Percentiles rank a stretch among this genome's conserved stretches.
Evolutionary conservation across 2,797 vertebrate genomes (phyloP).

Genomic region (Novumbra hubbsi): DNA sequence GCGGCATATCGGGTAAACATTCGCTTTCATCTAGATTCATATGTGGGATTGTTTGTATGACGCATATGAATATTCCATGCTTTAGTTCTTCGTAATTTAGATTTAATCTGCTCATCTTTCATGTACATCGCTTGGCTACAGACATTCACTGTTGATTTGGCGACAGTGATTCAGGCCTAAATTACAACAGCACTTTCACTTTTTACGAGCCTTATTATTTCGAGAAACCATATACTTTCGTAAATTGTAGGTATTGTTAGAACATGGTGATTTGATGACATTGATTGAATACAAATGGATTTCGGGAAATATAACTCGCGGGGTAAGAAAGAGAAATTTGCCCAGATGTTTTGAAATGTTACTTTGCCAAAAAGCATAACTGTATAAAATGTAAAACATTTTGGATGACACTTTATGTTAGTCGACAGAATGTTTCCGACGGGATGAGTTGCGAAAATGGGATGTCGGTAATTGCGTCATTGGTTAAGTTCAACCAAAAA

Average conservation of each 20-base stretch:
- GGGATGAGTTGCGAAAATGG: slow-evolving; percentile 31
- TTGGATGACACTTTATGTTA: slow-evolving; percentile 13
- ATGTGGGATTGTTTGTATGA: slow-evolving; percentile 60
- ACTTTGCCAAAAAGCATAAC: slow-evolving; percentile 16
- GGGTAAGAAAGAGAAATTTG: slow-evolving; percentile 14
- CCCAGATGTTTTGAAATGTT: slow-evolving; percentile 20
- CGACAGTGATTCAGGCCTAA: background rate
- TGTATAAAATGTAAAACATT: background rate
- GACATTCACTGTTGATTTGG: slow-evolving; percentile 23
- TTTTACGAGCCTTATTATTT: background rate
- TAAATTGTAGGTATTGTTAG: slow-evolving; percentile 7
- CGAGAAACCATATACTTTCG: background rate
- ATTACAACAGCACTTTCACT: background rate
- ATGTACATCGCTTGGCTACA: slow-evolving; percentile 10
- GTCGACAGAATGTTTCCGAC: slow-evolving; percentile 23
- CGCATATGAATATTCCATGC: slow-evolving; percentile 62
- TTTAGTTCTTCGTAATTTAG: slow-evolving; percentile 47
- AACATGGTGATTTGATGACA: slow-evolving; percentile 3
- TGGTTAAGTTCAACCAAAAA: slow-evolving; percentile 39
- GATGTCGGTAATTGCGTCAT: slow-evolving; percentile 52
- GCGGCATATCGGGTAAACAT: slow-evolving; percentile 71
- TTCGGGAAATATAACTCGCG: slow-evolving; percentile 7
- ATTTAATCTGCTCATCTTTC: slow-evolving; percentile 10
- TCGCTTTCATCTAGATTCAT: slow-evolving; percentile 28
- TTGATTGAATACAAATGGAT: slow-evolving; percentile 38